Conservation (phyloP, 2,888 invertebrate genomes). For the Troides helena region DNA sequence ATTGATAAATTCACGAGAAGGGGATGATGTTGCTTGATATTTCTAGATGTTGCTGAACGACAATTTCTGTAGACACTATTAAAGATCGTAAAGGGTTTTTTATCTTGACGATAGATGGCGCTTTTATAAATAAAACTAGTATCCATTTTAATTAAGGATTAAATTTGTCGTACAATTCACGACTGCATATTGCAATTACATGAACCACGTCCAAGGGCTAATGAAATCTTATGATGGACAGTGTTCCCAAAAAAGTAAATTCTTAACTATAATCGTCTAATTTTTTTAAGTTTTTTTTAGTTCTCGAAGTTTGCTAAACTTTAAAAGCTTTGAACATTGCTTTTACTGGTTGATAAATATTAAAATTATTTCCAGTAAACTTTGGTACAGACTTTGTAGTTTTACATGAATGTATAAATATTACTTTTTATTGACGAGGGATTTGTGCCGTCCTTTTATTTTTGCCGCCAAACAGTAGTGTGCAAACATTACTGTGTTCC, state of each 20-base stretch:
- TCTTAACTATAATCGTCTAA: no score
- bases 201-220: not conserved
- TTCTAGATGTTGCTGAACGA: not conserved
- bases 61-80: not conserved
- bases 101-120: not conserved
- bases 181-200: not conserved
- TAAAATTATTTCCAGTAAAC: not conserved
- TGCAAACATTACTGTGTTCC: no score
- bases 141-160: not conserved
- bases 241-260: no score
- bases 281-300: no score
- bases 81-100: not conserved
- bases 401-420: not conserved
- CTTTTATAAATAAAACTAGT: not conserved
- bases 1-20: not conserved
- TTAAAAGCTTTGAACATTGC: not conserved
- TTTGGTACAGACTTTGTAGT: not conserved
- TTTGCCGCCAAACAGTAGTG: no score
- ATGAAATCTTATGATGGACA: no score
- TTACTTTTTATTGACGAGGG: not conserved
- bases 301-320: not conserved
- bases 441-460: no score
- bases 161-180: not conserved
- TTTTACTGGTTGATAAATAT: not conserved
- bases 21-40: not conserved